Percentiles rank a stretch among this genome's conserved stretches.
Conservation (phyloP, 2,888 invertebrate species). For the Eupeodes luniger region DNA sequence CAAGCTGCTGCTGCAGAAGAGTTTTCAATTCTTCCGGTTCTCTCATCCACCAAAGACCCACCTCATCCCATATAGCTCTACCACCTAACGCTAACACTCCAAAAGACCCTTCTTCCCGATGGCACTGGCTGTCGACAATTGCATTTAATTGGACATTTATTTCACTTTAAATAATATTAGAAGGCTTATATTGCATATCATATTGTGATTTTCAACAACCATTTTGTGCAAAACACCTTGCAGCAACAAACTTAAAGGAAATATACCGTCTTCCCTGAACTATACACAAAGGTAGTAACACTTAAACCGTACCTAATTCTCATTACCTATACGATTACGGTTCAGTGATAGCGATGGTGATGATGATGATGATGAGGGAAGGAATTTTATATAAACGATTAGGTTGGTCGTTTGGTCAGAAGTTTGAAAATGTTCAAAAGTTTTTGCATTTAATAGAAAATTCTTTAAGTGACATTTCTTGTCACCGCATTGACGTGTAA, state of each 20-base stretch:
- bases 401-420: not conserved
- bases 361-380: slow-evolving; percentile 28
- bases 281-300: not conserved
- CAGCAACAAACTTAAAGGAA: slow-evolving; percentile 4
- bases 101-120: slow-evolving; percentile 36
- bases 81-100: slow-evolving; percentile 4
- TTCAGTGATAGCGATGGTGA: not conserved
- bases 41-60: slow-evolving; percentile 19
- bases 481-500: slow-evolving; percentile 59
- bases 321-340: not conserved
- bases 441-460: slow-evolving; percentile 56
- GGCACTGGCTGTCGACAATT: slow-evolving; percentile 63
- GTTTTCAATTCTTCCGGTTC: slow-evolving; percentile 59
- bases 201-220: slow-evolving; percentile 26
- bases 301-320: not conserved
- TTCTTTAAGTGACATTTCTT: slow-evolving; percentile 53
- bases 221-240: slow-evolving; percentile 58
- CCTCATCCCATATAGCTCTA: slow-evolving; percentile 1
- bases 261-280: not conserved
- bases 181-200: slow-evolving; percentile 32
- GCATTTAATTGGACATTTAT: slow-evolving; percentile 76
- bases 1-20: slow-evolving; percentile 45
- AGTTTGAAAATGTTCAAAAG: slow-evolving; percentile 36
- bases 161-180: slow-evolving; percentile 69
- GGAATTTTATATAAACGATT: not conserved